Evolutionary conservation across 2,888 invertebrate genomes (phyloP).

Genomic region (Cantharis lateralis): DNA sequence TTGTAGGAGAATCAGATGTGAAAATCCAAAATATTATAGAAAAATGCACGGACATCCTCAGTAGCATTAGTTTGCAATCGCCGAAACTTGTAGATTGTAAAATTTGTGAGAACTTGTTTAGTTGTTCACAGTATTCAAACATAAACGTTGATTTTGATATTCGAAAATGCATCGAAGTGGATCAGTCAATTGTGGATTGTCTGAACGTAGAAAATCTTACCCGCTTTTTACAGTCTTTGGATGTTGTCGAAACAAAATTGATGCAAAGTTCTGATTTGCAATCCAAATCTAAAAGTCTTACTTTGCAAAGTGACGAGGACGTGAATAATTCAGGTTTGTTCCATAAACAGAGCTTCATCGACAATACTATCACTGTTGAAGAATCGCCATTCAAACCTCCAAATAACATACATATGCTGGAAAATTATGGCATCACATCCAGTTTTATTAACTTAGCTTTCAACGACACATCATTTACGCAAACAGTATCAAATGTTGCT

Average conservation of each 20-base stretch:
- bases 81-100: constrained; percentile 48
- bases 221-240: constrained; percentile 33
- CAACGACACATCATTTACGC: constrained; percentile 29
- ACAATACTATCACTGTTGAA: not conserved
- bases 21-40: not conserved
- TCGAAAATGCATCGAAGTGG: constrained; percentile 34
- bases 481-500: not conserved
- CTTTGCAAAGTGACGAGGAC: not conserved
- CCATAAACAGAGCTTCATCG: not conserved
- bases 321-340: not conserved
- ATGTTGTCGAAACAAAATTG: constrained; percentile 16
- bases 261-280: not conserved
- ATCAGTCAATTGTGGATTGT: constrained; percentile 37
- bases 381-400: constrained; percentile 14
- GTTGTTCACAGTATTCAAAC: constrained; percentile 47
- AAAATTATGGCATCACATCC: constrained; percentile 10
- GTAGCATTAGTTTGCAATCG: not conserved
- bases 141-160: constrained; percentile 13
- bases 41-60: not conserved
- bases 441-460: constrained; percentile 21
- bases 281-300: not conserved
- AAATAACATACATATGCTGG: constrained; percentile 5
- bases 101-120: constrained; percentile 56
- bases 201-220: constrained; percentile 42
- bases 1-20: not conserved